Conservation (phyloP, 2,888 invertebrate species). For the Rhamphomyia laevipes region DNA sequence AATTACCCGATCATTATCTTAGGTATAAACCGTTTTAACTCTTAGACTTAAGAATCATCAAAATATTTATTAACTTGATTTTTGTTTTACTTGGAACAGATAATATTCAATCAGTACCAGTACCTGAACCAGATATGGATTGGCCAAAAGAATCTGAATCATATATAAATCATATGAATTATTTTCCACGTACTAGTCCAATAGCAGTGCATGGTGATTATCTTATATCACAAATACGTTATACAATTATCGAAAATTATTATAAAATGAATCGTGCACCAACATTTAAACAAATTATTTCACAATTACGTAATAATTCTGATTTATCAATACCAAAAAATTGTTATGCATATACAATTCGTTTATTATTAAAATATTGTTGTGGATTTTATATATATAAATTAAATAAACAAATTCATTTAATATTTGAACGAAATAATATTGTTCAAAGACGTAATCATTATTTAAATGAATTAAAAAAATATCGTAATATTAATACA, state of each 20-base stretch:
- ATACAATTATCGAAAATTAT: not conserved
- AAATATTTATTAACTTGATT: too few relatives aligned
- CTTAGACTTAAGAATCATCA: too few relatives aligned
- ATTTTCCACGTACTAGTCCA: not conserved
- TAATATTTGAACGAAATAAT: not conserved
- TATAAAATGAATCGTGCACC: not conserved
- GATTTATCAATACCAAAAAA: not conserved
- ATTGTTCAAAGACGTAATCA: not conserved
- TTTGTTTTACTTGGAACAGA: too few relatives aligned
- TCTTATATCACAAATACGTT: not conserved
- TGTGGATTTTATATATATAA: not conserved
- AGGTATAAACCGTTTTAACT: too few relatives aligned
- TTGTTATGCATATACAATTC: not conserved
- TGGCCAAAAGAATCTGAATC: not conserved
- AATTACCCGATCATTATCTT: too few relatives aligned
- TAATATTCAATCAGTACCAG: too few relatives aligned
- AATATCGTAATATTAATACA: not conserved
- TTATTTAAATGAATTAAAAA: not conserved
- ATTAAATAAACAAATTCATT: not conserved
- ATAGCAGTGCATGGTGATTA: not conserved
- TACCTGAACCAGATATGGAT: not conserved
- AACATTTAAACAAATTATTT: not conserved
- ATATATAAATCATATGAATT: not conserved
- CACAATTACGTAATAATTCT: not conserved
- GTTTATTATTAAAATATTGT: not conserved